Base-by-base conservation (phyloP, 1,140 invertebrate genomes). In the Rhopalosiphum maidis region DNA sequence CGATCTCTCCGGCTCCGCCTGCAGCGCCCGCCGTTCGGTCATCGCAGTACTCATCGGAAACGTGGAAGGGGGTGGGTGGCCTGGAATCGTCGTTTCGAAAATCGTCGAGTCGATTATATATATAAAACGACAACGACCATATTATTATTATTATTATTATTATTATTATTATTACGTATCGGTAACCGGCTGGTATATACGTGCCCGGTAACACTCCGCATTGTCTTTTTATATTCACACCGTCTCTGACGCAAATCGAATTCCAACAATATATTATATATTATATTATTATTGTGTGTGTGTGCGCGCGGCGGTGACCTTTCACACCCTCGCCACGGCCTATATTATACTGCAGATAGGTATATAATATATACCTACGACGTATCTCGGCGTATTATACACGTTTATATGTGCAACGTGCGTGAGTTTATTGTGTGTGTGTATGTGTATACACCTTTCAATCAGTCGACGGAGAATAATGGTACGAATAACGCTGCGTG, bases 311-410 rank as follows among this genome's bases (percentile, higher is more conserved):
- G 37, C 43, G 37, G 30, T 86, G 87, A 89, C 87, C 87, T 89
- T 89, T 89, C 87, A 89, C 87, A 89, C 87, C 87, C 87, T 89
- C 87, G 87, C 46, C 86, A 9, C 18, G n/a, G 48, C n/a, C n/a
- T 30, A 9, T 86, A 46, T 46, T 37, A 41, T 43, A 43, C 41
- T 85, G 41, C 41, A 43, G 8, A 41, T 25, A 37, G 21, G 35
- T 85, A 11, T 46, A 51, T 51, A 51, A 51, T 18, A 86, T 30
- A 43, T 15, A 43, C 9, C 3, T 51, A 18, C 54, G n/a, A 68
- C 30, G 11, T 15, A 68, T 22, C 30, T 68, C 60, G 11, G 60
- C 30, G 60, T 68, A 68, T 68, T 68, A 68, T 68, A 68, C 60
- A n/a, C 60, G 60, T 68, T n/a, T 77, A 77, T 77, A n/a, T n/a